Evolutionary conservation across 23 tunicate genomes (phyloP).

Genomic region (Trididemnum miniatum): DNA sequence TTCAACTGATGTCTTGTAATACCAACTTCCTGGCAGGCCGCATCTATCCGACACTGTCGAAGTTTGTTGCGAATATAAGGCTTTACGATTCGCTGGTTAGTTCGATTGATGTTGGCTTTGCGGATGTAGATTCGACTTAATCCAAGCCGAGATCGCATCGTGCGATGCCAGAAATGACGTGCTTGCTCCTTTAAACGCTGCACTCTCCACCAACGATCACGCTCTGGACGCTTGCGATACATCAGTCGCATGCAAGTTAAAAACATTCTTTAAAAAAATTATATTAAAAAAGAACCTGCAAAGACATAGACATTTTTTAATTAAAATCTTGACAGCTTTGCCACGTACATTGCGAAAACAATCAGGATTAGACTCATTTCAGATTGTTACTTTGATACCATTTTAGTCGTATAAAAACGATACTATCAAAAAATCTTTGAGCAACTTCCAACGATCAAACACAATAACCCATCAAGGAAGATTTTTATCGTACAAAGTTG

Average conservation of each 20-base stretch:
- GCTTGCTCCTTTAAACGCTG: slow-evolving; percentile 71
- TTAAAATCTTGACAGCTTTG: too few species aligned
- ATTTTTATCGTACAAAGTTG: too few species aligned
- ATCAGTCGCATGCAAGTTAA: not conserved
- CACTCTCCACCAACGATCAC: slow-evolving; percentile 66
- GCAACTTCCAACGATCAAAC: too few species aligned
- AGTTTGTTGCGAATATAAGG: slow-evolving; percentile 39
- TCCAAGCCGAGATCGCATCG: slow-evolving; percentile 44
- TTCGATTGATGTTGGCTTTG: slow-evolving; percentile 36
- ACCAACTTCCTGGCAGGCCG: slow-evolving; percentile 73
- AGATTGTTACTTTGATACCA: too few species aligned
- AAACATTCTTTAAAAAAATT: too few species aligned
- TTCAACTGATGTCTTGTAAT: not conserved
- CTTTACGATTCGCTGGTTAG: slow-evolving; percentile 20
- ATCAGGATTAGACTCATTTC: too few species aligned
- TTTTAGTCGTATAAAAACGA: too few species aligned
- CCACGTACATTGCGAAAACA: too few species aligned
- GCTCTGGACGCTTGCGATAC: slow-evolving; percentile 12
- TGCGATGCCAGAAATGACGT: slow-evolving; percentile 45
- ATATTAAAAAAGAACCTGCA: too few species aligned
- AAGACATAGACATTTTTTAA: too few species aligned
- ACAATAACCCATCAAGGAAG: too few species aligned
- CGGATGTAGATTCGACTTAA: slow-evolving; percentile 17
- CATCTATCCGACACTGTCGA: slow-evolving; percentile 45
- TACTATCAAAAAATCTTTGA: too few species aligned